Evolutionary conservation across 2,888 invertebrate genomes (phyloP).

Genomic region (Blera fallax): DNA sequence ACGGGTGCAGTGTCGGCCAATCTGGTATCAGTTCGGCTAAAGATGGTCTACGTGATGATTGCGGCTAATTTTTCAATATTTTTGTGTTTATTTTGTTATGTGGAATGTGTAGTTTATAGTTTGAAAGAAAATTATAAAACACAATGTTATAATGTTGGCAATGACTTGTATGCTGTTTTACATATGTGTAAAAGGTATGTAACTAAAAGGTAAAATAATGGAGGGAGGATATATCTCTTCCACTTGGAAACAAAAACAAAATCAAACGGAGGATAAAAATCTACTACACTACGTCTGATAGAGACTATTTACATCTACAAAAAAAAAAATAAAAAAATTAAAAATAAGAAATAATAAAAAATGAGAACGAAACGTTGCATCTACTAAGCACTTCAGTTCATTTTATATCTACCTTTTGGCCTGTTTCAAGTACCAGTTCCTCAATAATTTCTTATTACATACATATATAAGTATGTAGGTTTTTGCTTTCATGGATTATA

Average conservation of each 20-base stretch:
- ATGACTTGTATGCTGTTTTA: neutral
- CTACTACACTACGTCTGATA: neutral
- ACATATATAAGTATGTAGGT: too few relatives aligned
- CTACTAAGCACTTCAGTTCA: too few relatives aligned
- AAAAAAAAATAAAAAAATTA: conserved; percentile 23
- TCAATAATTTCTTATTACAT: too few relatives aligned
- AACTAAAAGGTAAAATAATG: neutral
- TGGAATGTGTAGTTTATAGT: conserved; percentile 37
- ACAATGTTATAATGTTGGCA: conserved; percentile 32
- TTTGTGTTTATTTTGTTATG: conserved; percentile 44
- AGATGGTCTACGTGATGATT: conserved; percentile 90
- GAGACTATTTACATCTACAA: neutral
- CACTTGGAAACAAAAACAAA: conserved; percentile 15
- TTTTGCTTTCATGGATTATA: too few relatives aligned
- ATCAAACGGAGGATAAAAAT: neutral
- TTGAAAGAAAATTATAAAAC: conserved; percentile 44
- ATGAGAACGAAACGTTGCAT: too few relatives aligned
- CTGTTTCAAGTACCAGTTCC: too few relatives aligned
- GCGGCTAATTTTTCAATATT: conserved; percentile 76
- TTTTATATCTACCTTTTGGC: too few relatives aligned
- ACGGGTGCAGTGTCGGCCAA: conserved; percentile 89
- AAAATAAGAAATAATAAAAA: neutral
- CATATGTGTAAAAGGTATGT: conserved; percentile 9
- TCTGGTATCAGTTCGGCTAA: conserved; percentile 97
- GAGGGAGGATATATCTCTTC: neutral